Evolutionary conservation across 1,140 invertebrate genomes (phyloP).

Genomic region (Neodiprion pinetum): DNA sequence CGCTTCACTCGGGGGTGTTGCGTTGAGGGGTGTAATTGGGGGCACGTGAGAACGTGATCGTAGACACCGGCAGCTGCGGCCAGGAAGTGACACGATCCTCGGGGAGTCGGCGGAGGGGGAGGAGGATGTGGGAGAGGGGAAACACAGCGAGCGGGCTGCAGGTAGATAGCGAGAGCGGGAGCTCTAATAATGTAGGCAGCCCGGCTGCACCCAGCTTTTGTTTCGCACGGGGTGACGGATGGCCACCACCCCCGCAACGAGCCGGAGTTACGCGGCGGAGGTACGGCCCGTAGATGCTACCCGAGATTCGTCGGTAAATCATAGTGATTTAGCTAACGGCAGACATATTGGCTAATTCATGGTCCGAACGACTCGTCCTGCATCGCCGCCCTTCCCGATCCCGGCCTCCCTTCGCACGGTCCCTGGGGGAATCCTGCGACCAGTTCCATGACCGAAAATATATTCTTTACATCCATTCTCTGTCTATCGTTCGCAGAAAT

Average conservation of each 20-base stretch:
- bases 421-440: no score
- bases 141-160: background rate
- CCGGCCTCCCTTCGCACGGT: no score
- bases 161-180: background rate
- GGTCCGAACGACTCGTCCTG: background rate
- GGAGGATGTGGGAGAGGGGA: no score
- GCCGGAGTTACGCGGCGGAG: background rate
- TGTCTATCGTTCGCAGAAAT: no score
- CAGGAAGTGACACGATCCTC: background rate
- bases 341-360: conserved; percentile 7
- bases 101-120: background rate
- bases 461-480: no score
- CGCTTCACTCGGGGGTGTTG: background rate
- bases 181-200: background rate
- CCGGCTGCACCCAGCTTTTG: background rate
- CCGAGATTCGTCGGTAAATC: background rate
- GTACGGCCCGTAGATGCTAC: background rate
- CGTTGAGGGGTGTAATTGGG: background rate
- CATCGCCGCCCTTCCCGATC: no score
- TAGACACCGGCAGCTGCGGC: background rate
- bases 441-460: no score
- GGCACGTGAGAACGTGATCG: background rate
- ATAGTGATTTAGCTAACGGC: conserved; percentile 3
- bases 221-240: conserved; percentile 1
- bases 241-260: background rate